These are phyloP conservation scores for Rhingia campestris DNA, from an alignment of 2,888 invertebrate species.

Conservation along the genomic window DNA sequence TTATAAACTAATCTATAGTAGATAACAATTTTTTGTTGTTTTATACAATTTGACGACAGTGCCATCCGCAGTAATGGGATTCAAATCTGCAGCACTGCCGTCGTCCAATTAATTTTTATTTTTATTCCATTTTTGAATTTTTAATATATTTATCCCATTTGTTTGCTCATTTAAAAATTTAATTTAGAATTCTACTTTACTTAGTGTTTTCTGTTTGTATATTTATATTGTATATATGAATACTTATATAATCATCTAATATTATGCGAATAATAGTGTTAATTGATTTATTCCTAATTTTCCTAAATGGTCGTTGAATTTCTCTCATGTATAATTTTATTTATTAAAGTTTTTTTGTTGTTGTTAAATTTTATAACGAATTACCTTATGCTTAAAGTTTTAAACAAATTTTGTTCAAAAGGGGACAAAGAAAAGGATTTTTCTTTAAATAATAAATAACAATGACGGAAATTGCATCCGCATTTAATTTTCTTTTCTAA, in stretches of 20 bases:
- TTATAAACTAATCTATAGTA: constrained; percentile 53
- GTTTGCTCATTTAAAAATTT: constrained; percentile 58
- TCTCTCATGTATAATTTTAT: constrained; percentile 64
- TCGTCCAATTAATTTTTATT: constrained; percentile 46
- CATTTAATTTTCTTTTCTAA: constrained; percentile 38
- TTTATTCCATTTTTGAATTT: not conserved
- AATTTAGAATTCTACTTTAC: constrained; percentile 73
- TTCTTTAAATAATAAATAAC: constrained; percentile 19
- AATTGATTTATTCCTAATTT: constrained; percentile 70
- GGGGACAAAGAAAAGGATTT: constrained; percentile 18
- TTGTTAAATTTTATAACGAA: constrained; percentile 51
- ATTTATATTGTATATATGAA: constrained; percentile 47
- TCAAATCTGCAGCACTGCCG: constrained; percentile 28
- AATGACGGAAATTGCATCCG: constrained; percentile 38
- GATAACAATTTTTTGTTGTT: constrained; percentile 54
- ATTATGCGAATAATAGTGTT: constrained; percentile 44
- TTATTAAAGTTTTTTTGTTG: constrained; percentile 15
- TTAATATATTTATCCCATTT: constrained; percentile 8
- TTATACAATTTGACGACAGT: constrained; percentile 43
- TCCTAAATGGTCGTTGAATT: constrained; percentile 74
- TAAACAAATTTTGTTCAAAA: constrained; percentile 46
- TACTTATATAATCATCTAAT: constrained; percentile 55
- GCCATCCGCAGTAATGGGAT: constrained; percentile 43
- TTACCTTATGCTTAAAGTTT: constrained; percentile 40
- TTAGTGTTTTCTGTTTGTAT: constrained; percentile 45